Evolutionary conservation across 2,113 vertebrate genomes (phyloP).

Genomic region (Podiceps cristatus): DNA sequence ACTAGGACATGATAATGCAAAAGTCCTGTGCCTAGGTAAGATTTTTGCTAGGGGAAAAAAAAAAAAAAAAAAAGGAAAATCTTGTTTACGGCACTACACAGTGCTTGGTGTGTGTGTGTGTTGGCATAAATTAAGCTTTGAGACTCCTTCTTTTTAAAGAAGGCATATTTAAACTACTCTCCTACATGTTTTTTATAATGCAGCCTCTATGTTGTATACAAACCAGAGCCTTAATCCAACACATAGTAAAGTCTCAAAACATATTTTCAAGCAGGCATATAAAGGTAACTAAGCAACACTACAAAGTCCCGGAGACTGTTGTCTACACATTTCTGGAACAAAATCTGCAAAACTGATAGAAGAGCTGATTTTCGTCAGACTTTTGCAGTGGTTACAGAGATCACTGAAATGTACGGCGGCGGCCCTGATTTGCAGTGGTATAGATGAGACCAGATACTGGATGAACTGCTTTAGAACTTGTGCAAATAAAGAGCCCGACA

Average conservation of each 20-base stretch:
- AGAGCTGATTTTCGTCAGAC: not conserved
- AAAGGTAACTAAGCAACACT: slow-evolving; percentile 75
- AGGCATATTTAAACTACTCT: slow-evolving; percentile 60
- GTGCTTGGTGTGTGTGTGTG: not conserved
- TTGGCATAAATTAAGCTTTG: slow-evolving; percentile 40
- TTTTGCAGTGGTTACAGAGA: not conserved
- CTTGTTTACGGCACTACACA: slow-evolving; percentile 12
- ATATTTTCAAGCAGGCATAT: slow-evolving; percentile 67
- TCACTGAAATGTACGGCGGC: not conserved
- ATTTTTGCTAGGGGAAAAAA: not conserved
- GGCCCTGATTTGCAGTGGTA: not conserved
- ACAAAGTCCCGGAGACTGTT: slow-evolving; percentile 50
- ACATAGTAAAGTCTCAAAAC: slow-evolving; percentile 77
- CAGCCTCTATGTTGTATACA: slow-evolving; percentile 73
- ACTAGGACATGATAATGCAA: slow-evolving; percentile 38
- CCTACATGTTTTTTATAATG: slow-evolving; percentile 62
- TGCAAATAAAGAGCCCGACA: not conserved
- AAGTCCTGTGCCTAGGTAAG: slow-evolving; percentile 44
- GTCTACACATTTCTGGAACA: slow-evolving; percentile 57
- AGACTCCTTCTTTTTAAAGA: slow-evolving; percentile 56
- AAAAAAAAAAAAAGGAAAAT: not conserved
- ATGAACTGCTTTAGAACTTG: not conserved
- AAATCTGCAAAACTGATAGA: slow-evolving; percentile 38
- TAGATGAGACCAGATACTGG: not conserved
- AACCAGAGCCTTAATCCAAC: slow-evolving; percentile 77